Conservation (phyloP, 1,140 invertebrate species). For the Drosophila subobscura region DNA sequence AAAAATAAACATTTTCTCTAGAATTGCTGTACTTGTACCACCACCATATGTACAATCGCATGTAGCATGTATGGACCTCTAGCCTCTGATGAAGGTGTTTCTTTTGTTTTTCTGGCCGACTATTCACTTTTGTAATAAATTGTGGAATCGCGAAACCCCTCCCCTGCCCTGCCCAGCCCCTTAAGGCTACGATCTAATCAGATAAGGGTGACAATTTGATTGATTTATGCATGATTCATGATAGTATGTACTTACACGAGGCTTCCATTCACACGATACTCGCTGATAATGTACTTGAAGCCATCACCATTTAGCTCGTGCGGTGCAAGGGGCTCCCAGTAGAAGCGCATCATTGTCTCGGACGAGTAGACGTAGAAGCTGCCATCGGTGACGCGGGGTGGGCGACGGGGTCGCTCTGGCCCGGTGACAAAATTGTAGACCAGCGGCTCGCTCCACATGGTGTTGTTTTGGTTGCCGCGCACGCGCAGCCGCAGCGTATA, state of each 20-base stretch:
- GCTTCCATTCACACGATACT: conserved; percentile 52
- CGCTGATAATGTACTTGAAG: conserved; percentile 61
- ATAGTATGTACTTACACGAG: conserved; percentile 43
- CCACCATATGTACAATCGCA: background rate
- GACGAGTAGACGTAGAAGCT: conserved; percentile 71
- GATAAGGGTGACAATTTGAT: background rate
- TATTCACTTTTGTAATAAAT: conserved; percentile 1
- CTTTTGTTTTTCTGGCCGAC: conserved; percentile 7
- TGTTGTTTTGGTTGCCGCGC: conserved; percentile 61
- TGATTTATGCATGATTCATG: background rate
- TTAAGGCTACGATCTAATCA: too few species aligned
- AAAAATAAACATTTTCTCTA: conserved; percentile 76
- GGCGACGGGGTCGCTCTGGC: conserved; percentile 50
- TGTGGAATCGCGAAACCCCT: too few species aligned
- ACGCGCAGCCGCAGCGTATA: conserved; percentile 63
- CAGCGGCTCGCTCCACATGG: conserved; percentile 61
- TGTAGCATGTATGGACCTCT: conserved; percentile 17
- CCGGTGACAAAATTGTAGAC: conserved; percentile 48
- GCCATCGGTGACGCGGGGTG: conserved; percentile 62
- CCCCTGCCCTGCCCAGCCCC: too few species aligned
- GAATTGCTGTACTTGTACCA: conserved; percentile 36
- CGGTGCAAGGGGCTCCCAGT: conserved; percentile 62
- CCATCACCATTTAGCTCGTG: conserved; percentile 63
- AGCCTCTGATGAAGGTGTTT: background rate
- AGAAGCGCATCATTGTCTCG: conserved; percentile 49